A percentile compares a stretch with the other conserved stretches of the same genome.
phyloP scores from a whole-genome alignment of 2,797 vertebrate genomes.

The Heteromormyrus szaboi region DNA sequence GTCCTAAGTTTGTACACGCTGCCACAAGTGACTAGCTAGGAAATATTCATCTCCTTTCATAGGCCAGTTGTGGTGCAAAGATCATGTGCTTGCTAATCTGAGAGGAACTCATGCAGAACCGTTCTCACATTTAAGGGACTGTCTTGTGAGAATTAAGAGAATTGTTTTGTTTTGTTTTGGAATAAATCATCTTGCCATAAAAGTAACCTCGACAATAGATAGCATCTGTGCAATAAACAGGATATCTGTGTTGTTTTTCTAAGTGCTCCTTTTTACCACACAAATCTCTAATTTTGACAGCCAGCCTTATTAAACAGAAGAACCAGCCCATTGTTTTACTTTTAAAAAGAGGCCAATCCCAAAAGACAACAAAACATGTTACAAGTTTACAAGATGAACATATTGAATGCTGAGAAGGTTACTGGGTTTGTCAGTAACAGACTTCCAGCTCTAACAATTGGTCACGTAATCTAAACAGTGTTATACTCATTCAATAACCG shows the following conservation, averaged over 20 bases:
- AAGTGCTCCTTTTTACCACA: background rate
- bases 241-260: background rate
- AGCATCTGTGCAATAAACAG: background rate
- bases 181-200: background rate
- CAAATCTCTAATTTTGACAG: slow-evolving; percentile 17
- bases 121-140: background rate
- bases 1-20: background rate
- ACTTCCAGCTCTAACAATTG: background rate
- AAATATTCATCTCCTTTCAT: background rate
- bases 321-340: background rate
- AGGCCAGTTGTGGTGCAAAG: background rate
- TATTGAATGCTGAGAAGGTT: background rate
- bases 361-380: background rate
- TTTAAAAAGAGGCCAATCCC: background rate
- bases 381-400: background rate
- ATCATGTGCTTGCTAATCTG: background rate
- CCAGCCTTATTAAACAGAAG: background rate
- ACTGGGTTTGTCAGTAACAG: background rate
- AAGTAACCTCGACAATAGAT: background rate
- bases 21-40: background rate
- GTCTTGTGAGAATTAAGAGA: background rate
- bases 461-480: background rate
- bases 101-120: background rate
- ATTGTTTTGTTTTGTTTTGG: background rate
- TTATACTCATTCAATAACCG: background rate